Evolutionary conservation across 2,888 invertebrate genomes (phyloP), one percentile per base, ranked within the genome.

Genomic region (Torymus tubicola): DNA sequence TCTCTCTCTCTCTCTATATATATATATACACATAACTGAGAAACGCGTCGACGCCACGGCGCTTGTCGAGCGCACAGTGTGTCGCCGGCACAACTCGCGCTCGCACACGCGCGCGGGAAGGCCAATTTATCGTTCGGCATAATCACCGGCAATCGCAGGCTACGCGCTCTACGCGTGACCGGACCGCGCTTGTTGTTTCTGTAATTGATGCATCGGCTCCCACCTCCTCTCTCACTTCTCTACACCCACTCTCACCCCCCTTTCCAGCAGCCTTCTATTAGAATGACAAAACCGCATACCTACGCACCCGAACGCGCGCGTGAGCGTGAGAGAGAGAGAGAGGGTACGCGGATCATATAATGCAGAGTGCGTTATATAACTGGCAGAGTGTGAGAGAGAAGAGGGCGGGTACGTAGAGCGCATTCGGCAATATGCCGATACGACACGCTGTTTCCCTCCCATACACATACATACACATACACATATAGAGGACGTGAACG

Each of bases 161-260:
- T 84, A 60, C 14, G 58, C 31, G 58, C 21, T 87, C 21, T 87
- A 87, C 86, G 85, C 86, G 86, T 85, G 84, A 84, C 85, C 64
- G 79, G 84, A 82, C 83, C 80, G 84, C 84, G 86, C 85, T 83
- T 86, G 86, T 78, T 87, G 88, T 89, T 88, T 88, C 88, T 88
- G 88, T 88, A 89, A 90, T 89, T 89, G 89, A 89, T 89, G 89
- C 88, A 88, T 88, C 85, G 86, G 84, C 82, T n/a, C n/a, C 78
- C 84, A 42, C 42, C 31, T 31, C 31, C 42, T 8, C 42, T 8
- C 5, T 1, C n/a, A n/a, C 42, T 3, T 3, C 31, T 8, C 1
- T 31, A n/a, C n/a, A n/a, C n/a, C n/a, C n/a, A n/a, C n/a, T n/a
- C n/a, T n/a, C n/a, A n/a, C n/a, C n/a, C 8, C 42, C 42, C 21